phyloP scores from a whole-genome alignment of 2,113 vertebrate species.

The Montifringilla adamsi region DNA sequence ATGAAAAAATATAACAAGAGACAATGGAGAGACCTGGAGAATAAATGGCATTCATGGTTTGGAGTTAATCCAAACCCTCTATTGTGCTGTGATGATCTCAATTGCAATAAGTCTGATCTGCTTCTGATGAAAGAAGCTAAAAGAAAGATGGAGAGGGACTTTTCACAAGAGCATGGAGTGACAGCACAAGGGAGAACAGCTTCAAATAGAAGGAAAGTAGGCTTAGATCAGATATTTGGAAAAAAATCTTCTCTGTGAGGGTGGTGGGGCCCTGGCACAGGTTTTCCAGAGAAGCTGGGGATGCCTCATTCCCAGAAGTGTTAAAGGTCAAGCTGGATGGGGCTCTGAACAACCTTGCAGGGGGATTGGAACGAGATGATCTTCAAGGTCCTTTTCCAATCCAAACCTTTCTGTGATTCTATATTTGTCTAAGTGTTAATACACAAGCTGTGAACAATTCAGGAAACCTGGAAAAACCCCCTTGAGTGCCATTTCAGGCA shows the following conservation, averaged over 20 bases:
- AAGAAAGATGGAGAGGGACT: neutral
- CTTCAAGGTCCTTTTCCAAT: neutral
- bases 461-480: accelerated
- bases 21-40: neutral
- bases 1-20: neutral
- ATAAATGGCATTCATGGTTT: neutral
- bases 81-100: neutral
- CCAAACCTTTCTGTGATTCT: neutral
- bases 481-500: neutral
- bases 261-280: neutral
- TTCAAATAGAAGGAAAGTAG: neutral
- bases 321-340: neutral
- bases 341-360: neutral
- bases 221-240: neutral
- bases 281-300: neutral
- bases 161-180: neutral
- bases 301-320: neutral
- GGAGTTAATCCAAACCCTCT: neutral
- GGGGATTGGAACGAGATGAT: neutral
- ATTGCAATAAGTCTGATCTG: neutral
- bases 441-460: neutral
- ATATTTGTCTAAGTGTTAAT: neutral
- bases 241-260: neutral
- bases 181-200: neutral
- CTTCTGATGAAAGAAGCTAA: neutral